These are phyloP conservation scores for Andrena minutula DNA, from an alignment of 2,888 invertebrate genomes.

Conservation along the genomic window DNA sequence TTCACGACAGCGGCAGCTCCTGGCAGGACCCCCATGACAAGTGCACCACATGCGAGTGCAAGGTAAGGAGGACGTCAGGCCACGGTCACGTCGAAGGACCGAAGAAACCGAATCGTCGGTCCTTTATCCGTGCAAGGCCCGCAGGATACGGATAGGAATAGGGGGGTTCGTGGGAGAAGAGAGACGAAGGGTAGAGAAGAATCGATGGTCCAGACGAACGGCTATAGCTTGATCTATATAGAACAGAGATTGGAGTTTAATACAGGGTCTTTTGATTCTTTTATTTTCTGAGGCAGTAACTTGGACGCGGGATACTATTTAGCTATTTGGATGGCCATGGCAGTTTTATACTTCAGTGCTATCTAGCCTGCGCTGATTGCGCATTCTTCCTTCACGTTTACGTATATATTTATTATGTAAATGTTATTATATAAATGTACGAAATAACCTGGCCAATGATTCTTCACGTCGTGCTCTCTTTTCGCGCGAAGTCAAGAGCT, in stretches of 20 bases:
- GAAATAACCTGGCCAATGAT: conserved; percentile 28
- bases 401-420: not conserved
- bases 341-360: not conserved
- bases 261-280: too few species aligned
- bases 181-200: conserved; percentile 29
- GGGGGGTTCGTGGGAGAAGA: conserved; percentile 62
- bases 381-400: not conserved
- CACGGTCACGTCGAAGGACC: conserved; percentile 54
- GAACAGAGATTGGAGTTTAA: too few species aligned
- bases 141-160: conserved; percentile 63
- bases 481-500: conserved; percentile 69
- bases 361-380: not conserved
- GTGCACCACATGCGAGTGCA: conserved; percentile 91
- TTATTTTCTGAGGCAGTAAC: too few species aligned
- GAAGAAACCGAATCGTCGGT: conserved; percentile 49
- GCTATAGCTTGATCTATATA: not conserved
- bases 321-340: not conserved
- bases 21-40: conserved; percentile 88
- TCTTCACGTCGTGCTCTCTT: conserved; percentile 51
- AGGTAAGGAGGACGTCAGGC: conserved; percentile 86
- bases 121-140: conserved; percentile 51
- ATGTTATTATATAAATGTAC: not conserved
- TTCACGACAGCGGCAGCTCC: conserved; percentile 87
- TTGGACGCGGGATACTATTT: too few species aligned
- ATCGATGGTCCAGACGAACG: conserved; percentile 4